Conservation (phyloP, 1,140 invertebrate species). For the Hesperophylax magnus region DNA sequence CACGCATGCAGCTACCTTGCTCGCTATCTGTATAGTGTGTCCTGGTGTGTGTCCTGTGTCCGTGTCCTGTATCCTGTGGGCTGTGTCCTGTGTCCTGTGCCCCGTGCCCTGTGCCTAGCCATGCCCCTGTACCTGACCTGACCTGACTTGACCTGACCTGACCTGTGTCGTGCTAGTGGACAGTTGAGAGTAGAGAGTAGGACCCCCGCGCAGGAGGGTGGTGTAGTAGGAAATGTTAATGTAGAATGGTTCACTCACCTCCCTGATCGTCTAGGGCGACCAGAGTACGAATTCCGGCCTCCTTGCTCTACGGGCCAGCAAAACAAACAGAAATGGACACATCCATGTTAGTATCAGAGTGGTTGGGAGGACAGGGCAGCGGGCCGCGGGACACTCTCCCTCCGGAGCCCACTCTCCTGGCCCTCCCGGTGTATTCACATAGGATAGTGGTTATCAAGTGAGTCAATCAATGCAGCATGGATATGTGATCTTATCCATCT, state of each 20-base stretch:
- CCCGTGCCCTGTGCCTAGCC: background rate
- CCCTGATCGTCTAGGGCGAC: conserved; percentile 99
- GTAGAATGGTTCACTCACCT: conserved; percentile 85
- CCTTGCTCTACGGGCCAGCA: conserved; percentile 96
- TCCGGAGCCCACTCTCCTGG: conserved; percentile 46
- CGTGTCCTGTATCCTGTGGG: conserved; percentile 60
- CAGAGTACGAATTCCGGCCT: conserved; percentile 98
- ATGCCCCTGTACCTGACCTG: background rate
- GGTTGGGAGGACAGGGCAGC: conserved; percentile 40
- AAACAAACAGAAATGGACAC: conserved; percentile 72
- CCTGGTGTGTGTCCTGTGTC: conserved; percentile 31
- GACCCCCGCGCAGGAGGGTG: conserved; percentile 59
- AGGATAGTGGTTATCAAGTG: conserved; percentile 43
- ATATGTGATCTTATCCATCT: conserved; percentile 36
- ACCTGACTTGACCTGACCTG: too few relatives aligned
- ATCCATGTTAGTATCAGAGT: conserved; percentile 64
- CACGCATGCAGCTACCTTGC: conserved; percentile 56
- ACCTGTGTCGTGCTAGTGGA: conserved; percentile 1
- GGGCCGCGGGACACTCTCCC: background rate
- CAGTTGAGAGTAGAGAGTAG: background rate
- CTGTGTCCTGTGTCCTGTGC: conserved; percentile 24
- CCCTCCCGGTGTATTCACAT: conserved; percentile 51
- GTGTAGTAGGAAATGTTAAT: conserved; percentile 63
- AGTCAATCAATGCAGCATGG: conserved; percentile 46
- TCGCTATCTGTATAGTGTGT: conserved; percentile 52